Evolutionary conservation across 2,113 vertebrate species (phyloP), one percentile per base, ranked within the genome.

Genomic region (Paracanthobrama guichenoti): DNA sequence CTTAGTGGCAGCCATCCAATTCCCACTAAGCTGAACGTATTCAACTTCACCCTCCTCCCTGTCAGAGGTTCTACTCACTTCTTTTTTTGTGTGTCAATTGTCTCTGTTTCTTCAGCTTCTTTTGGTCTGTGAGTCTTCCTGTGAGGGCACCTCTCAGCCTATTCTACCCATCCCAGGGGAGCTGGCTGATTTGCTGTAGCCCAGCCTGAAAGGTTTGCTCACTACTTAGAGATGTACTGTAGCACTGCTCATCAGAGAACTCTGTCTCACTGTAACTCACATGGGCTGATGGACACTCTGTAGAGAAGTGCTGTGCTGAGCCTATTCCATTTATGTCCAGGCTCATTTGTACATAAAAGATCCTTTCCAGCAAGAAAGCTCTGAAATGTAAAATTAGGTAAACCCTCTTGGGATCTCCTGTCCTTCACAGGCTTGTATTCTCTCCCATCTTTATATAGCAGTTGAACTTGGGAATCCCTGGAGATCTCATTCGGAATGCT

Each of bases 71-170:
- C n/a, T 85, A 64, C 84, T 81, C 79, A 88, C 83, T 72, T 13
- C 2, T 20, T 22, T 55, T 22, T 55, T 55, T 22, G n/a, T n/a
- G n/a, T n/a, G 62, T 83, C 60, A 60, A 59, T 77, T 46, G 76
- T 28, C 71, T 80, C 64, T n/a, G 39, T 74, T 87, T 74, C 80
- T 85, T 89, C 75, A 88, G 46, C 64, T 84, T 79, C 53, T 60
- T 71, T 57, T 31, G 1, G 31, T 73, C 16, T 62, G 26, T 31
- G 20, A 53, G 39, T 85, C 62, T 79, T 64, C 64, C 35, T 71
- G 59, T 81, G n/a, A 71, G 57, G n/a, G 31, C 57, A 81, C 53
- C 77, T 55, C 26, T 84, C 62, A 46, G 64, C 39, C 39, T 67
- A 22, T 42, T 76, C 48, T 76, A 50, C 57, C 28, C 67, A 60